phyloP scores from a whole-genome alignment of 2,797 vertebrate genomes.

The Bradypodion pumilum region DNA sequence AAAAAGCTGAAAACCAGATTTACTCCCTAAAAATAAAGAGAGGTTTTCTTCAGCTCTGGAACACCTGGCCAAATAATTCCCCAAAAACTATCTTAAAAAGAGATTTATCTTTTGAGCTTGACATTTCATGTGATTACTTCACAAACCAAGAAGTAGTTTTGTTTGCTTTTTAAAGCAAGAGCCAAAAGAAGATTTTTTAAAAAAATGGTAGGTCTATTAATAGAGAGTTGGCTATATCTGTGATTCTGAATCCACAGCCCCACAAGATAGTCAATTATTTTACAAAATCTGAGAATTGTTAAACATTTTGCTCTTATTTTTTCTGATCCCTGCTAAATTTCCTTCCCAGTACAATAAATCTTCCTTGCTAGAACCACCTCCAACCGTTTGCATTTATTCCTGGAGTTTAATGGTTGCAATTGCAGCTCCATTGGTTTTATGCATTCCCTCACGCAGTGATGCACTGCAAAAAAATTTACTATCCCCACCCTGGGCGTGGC shows the following conservation, averaged over 20 bases:
- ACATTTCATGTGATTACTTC: slow-evolving; percentile 54
- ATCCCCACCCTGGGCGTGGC: too few species aligned
- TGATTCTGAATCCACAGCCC: slow-evolving; percentile 50
- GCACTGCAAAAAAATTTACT: too few species aligned
- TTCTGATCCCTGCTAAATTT: slow-evolving; percentile 60
- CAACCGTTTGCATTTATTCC: slow-evolving; percentile 64
- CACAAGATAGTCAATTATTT: slow-evolving; percentile 64
- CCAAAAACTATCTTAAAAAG: slow-evolving; percentile 58
- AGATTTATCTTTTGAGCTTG: slow-evolving; percentile 55
- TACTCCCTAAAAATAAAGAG: not conserved
- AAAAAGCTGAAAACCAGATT: not conserved
- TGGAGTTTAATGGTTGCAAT: slow-evolving; percentile 56
- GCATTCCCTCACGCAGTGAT: slow-evolving; percentile 59
- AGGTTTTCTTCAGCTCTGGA: slow-evolving; percentile 22
- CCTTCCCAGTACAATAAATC: slow-evolving; percentile 61
- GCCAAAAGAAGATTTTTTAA: slow-evolving; percentile 46
- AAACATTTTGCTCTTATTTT: slow-evolving; percentile 65
- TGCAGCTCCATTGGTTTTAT: slow-evolving; percentile 59
- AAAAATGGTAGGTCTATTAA: slow-evolving; percentile 56
- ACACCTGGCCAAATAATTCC: slow-evolving; percentile 59
- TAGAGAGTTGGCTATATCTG: slow-evolving; percentile 54
- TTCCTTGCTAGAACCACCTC: slow-evolving; percentile 52
- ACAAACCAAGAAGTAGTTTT: slow-evolving; percentile 38
- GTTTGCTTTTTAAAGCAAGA: slow-evolving; percentile 56
- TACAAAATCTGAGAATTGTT: slow-evolving; percentile 64